Evolutionary conservation across 2,888 invertebrate species (phyloP).

Genomic region (Limnephilus lunatus): DNA sequence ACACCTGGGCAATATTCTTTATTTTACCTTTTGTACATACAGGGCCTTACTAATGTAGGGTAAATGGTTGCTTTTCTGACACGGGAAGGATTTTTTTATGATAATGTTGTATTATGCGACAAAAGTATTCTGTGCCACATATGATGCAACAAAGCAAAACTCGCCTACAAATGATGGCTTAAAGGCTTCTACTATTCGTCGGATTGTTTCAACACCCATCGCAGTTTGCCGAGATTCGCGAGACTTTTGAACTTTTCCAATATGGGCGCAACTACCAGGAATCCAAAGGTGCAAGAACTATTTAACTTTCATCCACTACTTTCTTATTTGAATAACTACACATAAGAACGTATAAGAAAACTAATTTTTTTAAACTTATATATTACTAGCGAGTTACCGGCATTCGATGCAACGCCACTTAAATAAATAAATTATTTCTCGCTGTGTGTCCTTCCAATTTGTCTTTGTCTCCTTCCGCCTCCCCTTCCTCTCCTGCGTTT

Average conservation of each 20-base stretch:
- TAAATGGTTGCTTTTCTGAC: too few relatives aligned
- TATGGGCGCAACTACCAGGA: not conserved
- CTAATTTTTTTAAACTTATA: not conserved
- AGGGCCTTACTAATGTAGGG: too few relatives aligned
- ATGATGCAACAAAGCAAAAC: not conserved
- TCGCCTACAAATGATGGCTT: not conserved
- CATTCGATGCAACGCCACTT: too few relatives aligned
- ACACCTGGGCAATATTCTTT: too few relatives aligned
- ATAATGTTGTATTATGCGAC: not conserved
- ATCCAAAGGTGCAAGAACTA: not conserved
- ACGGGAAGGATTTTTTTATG: too few relatives aligned
- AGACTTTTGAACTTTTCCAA: not conserved
- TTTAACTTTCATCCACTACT: not conserved
- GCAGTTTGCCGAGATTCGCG: not conserved
- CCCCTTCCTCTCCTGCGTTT: too few relatives aligned
- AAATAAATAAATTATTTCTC: too few relatives aligned
- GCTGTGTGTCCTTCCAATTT: too few relatives aligned
- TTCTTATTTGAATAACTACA: not conserved
- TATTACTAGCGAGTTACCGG: too few relatives aligned
- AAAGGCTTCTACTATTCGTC: not conserved
- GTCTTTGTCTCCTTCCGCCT: too few relatives aligned
- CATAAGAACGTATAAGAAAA: not conserved
- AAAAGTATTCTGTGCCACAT: not conserved
- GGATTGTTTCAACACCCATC: not conserved
- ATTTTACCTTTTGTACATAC: too few relatives aligned